phyloP scores from a whole-genome alignment of 2,113 vertebrate genomes.

The Alces alces region DNA sequence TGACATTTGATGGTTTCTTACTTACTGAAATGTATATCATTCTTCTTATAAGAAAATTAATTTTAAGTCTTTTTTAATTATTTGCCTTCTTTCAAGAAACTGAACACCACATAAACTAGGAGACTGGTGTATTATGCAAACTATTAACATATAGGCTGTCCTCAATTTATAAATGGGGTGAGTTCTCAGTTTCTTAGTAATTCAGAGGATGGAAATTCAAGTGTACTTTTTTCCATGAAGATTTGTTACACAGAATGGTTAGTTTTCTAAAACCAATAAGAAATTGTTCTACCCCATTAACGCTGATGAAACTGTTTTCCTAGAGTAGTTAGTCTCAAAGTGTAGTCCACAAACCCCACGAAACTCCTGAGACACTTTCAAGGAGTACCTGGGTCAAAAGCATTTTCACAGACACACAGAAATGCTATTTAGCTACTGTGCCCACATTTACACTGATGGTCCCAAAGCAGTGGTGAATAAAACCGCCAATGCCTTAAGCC shows the following conservation, averaged over 20 bases:
- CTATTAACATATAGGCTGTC: background rate
- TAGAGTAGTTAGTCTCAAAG: background rate
- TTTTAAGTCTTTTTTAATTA: conserved; percentile 63
- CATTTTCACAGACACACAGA: background rate
- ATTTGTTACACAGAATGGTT: background rate
- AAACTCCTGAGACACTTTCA: background rate
- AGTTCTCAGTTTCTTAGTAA: background rate
- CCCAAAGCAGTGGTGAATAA: background rate
- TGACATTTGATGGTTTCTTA: background rate
- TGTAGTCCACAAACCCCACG: background rate
- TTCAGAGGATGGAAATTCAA: background rate
- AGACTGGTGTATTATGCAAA: conserved; percentile 16
- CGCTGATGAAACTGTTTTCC: background rate
- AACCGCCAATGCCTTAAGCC: background rate
- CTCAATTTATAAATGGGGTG: background rate
- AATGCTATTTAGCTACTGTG: background rate
- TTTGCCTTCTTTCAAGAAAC: conserved; percentile 25
- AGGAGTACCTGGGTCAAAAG: background rate
- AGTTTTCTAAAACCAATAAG: background rate
- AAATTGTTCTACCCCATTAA: background rate
- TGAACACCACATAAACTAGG: conserved; percentile 39
- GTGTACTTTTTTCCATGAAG: background rate
- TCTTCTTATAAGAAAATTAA: conserved; percentile 53
- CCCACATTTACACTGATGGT: background rate
- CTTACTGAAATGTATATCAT: conserved; percentile 9